A percentile compares a stretch with the other conserved stretches of the same genome.
phyloP scores from a whole-genome alignment of 2,888 invertebrate species.

The Synergus japonicus region DNA sequence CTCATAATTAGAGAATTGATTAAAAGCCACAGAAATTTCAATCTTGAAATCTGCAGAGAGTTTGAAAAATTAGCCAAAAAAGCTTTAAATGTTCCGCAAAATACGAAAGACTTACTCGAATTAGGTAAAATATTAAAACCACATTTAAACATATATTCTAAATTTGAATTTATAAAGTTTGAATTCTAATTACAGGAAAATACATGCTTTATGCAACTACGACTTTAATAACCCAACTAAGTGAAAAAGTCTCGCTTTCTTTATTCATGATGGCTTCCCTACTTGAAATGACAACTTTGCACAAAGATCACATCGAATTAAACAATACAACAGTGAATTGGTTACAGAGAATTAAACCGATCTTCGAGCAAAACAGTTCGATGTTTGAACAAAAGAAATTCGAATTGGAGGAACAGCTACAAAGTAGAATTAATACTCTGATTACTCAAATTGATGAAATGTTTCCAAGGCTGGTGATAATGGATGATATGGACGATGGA shows the following conservation, averaged over 20 bases:
- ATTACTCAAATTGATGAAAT: constrained; percentile 86
- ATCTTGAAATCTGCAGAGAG: constrained; percentile 83
- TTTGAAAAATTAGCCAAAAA: constrained; percentile 85
- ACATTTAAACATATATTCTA: neutral
- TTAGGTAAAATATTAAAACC: constrained; percentile 59
- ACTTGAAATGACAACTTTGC: constrained; percentile 87
- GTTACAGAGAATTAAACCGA: constrained; percentile 88
- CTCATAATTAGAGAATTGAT: constrained; percentile 83
- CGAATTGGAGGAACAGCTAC: constrained; percentile 90
- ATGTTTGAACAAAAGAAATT: constrained; percentile 90
- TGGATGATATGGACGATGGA: constrained; percentile 92
- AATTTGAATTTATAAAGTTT: constrained; percentile 4
- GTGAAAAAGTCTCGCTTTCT: constrained; percentile 84
- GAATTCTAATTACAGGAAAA: constrained; percentile 78
- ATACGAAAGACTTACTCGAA: constrained; percentile 89
- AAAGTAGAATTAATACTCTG: constrained; percentile 84
- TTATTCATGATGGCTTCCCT: constrained; percentile 84
- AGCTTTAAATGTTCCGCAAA: constrained; percentile 85
- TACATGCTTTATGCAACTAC: constrained; percentile 90
- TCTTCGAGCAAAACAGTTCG: constrained; percentile 89
- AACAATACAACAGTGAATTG: constrained; percentile 92
- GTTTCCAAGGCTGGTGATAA: constrained; percentile 85
- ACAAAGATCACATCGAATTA: constrained; percentile 86
- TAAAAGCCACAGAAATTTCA: constrained; percentile 82
- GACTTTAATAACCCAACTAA: constrained; percentile 83